phyloP scores from a whole-genome alignment of 1,140 invertebrate species.

The Lepidurus arcticus region DNA sequence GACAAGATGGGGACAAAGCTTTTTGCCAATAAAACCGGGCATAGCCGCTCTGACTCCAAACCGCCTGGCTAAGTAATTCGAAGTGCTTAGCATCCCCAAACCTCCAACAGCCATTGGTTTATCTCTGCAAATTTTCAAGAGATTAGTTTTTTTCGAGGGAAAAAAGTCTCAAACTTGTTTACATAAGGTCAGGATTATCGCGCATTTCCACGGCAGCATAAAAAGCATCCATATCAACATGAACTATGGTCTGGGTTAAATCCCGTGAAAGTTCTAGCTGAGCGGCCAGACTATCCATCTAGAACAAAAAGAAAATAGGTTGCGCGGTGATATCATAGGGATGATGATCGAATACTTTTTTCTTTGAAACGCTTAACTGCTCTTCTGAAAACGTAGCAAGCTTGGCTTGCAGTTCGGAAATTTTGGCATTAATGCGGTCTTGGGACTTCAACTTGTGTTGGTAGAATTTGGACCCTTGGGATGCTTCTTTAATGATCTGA shows the following conservation, averaged over 20 bases:
- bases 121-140: slow-evolving; percentile 39
- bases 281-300: slow-evolving; percentile 47
- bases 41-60: slow-evolving; percentile 63
- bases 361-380: slow-evolving; percentile 42
- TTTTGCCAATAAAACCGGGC: slow-evolving; percentile 64
- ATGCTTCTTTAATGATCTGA: slow-evolving; percentile 53
- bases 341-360: slow-evolving; percentile 41
- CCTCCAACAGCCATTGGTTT: slow-evolving; percentile 62
- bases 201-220: slow-evolving; percentile 62
- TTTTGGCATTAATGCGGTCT: slow-evolving; percentile 48
- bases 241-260: slow-evolving; percentile 53
- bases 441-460: slow-evolving; percentile 49
- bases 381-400: slow-evolving; percentile 42
- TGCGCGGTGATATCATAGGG: background rate
- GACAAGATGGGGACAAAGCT: slow-evolving; percentile 57
- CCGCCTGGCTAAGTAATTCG: slow-evolving; percentile 58
- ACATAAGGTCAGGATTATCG: slow-evolving; percentile 52
- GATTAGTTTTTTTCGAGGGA: slow-evolving; percentile 1
- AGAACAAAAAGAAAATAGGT: slow-evolving; percentile 16
- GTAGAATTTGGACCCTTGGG: slow-evolving; percentile 56
- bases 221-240: slow-evolving; percentile 64
- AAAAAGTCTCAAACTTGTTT: slow-evolving; percentile 22
- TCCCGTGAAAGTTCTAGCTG: slow-evolving; percentile 46
- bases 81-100: slow-evolving; percentile 57
- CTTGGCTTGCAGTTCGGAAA: slow-evolving; percentile 45